Base-by-base conservation (phyloP, 2,113 vertebrate genomes). In the Nannobrachium achirus region DNA sequence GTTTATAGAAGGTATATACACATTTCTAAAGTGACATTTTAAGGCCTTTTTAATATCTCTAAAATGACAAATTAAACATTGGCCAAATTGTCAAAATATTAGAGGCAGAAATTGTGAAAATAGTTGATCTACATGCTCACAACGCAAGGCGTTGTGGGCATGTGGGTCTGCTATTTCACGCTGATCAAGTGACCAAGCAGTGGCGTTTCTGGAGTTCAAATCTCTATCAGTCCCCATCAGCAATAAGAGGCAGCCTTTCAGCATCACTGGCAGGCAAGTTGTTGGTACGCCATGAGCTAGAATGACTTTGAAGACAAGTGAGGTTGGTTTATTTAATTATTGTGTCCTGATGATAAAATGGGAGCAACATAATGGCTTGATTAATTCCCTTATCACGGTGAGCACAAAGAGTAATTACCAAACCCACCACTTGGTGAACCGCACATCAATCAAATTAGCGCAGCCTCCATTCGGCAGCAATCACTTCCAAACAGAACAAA, bases 331-430 rank as follows among this genome's bases (percentile, higher is more conserved):
- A 84, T 93, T 93, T 90, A 93, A 91, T 94, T 93, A 92, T 90
- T 88, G 89, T 83, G 75, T 84, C 91, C 88, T 86, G 83, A 75
- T 83, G 88, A 92, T 89, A 84, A 89, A 91, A 87, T 78, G 80
- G 86, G 87, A 89, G 85, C 76, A 79, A 87, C 71, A 80, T 91
- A 93, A 94, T 91, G 90, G 86, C 83, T 92, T 94, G 93, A 95
- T 96, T 95, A 90, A 95, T 94, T 94, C 92, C 88, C 93, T 94
- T 93, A 94, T 95, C 92, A 73, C 76, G 75, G 68, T 69, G 83
- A 91, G 89, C 92, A 91, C 92, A 92, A 88, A 91, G 93, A 93
- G 92, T 94, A 94, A 95, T 95, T 95, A 94, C 89, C 90, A 82
- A 91, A 92, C 86, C 87, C 92, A 90, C 72, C 72, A 84, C 91